Evolutionary conservation across 2,888 invertebrate species (phyloP).

Genomic region (Chelonus formosanus): DNA sequence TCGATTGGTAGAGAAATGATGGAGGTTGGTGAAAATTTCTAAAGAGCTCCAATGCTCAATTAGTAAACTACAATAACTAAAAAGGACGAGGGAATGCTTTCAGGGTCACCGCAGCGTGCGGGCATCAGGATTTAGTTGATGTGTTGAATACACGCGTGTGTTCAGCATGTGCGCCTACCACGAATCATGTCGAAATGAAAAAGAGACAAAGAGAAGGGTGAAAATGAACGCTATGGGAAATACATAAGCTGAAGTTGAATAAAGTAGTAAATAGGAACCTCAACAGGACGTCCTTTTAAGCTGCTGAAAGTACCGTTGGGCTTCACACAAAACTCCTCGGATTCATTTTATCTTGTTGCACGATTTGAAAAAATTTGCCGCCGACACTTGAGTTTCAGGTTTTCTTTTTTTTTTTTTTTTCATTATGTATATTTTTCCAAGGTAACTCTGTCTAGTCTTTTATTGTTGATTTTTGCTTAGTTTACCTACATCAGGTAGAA

Average conservation of each 20-base stretch:
- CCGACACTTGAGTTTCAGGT: no score
- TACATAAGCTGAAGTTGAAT: slow-evolving; percentile 21
- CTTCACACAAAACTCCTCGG: slow-evolving; percentile 42
- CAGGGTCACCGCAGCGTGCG: slow-evolving; percentile 18
- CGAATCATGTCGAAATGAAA: neutral
- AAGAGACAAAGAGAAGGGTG: slow-evolving; percentile 14
- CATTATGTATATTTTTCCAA: no score
- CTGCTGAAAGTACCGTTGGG: slow-evolving; percentile 45
- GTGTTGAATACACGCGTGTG: slow-evolving; percentile 2
- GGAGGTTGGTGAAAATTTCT: no score
- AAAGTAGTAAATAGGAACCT: slow-evolving; percentile 32
- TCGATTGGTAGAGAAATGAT: neutral
- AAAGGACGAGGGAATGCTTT: slow-evolving; percentile 15
- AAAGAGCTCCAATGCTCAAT: slow-evolving; percentile 1
- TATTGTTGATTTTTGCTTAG: neutral
- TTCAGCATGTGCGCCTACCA: slow-evolving; percentile 6
- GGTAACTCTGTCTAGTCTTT: no score
- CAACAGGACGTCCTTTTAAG: slow-evolving; percentile 45
- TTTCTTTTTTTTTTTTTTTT: no score
- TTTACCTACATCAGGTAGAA: no score
- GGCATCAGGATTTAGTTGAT: slow-evolving; percentile 6
- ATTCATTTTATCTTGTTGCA: slow-evolving; percentile 37
- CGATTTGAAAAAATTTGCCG: neutral
- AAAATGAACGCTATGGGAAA: slow-evolving; percentile 20
- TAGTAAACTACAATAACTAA: slow-evolving; percentile 6